Conservation (phyloP, 1,140 invertebrate genomes). For the Augochlora pura region DNA sequence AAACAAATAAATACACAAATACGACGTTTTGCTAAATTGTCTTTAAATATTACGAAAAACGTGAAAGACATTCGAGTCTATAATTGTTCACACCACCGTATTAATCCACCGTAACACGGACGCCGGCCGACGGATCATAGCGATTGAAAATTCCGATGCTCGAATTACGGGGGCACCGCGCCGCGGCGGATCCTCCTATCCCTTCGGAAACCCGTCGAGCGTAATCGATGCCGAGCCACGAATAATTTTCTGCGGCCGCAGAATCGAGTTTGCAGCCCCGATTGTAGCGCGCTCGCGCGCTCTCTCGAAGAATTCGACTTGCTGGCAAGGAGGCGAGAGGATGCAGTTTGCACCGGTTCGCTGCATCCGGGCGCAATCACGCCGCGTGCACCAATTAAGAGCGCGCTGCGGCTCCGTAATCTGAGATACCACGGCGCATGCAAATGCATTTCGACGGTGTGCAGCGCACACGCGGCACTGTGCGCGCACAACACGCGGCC, state of each 20-base stretch:
- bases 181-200: background rate
- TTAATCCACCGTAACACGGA: background rate
- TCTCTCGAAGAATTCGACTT: conserved; percentile 43
- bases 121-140: background rate
- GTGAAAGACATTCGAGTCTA: too few species aligned
- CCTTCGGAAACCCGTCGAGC: background rate
- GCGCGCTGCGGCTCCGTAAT: conserved; percentile 30
- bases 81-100: background rate
- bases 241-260: conserved; percentile 17
- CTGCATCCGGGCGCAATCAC: conserved; percentile 38
- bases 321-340: conserved; percentile 9
- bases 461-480: background rate
- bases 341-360: conserved; percentile 33
- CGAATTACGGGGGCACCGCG: background rate
- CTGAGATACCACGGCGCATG: conserved; percentile 40
- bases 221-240: conserved; percentile 3
- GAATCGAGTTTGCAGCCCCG: conserved; percentile 1
- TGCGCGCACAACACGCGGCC: too few species aligned
- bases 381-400: conserved; percentile 47
- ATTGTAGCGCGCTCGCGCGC: conserved; percentile 13
- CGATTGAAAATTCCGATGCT: background rate
- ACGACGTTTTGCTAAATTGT: too few species aligned
- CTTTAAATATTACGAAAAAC: too few species aligned
- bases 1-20: too few species aligned
- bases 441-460: conserved; percentile 33